phyloP scores from a whole-genome alignment of 2,113 vertebrate genomes.

The Chelonoidis abingdonii region DNA sequence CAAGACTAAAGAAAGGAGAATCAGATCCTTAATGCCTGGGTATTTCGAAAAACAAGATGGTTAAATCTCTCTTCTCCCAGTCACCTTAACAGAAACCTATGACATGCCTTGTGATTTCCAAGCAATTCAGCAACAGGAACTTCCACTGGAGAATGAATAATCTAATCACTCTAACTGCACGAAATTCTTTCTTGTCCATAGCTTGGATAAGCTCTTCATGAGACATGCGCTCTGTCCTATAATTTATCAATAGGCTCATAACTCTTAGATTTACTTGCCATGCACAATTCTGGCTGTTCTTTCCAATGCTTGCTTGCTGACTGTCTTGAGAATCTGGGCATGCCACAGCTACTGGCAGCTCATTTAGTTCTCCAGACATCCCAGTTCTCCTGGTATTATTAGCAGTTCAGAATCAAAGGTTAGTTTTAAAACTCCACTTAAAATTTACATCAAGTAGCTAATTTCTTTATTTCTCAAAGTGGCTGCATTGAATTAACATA shows the following conservation, averaged over 20 bases:
- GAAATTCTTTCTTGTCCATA: not conserved
- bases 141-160: not conserved
- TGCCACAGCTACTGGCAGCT: not conserved
- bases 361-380: not conserved
- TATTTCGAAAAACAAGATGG: constrained; percentile 9
- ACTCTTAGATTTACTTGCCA: not conserved
- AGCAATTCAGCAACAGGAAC: not conserved
- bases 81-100: constrained; percentile 41
- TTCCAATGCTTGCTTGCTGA: not conserved
- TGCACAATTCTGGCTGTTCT: not conserved
- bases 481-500: no score
- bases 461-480: constrained; percentile 53
- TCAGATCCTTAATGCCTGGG: not conserved
- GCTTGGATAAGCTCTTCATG: not conserved
- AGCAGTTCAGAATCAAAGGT: constrained; percentile 27
- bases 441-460: constrained; percentile 40
- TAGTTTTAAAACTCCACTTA: constrained; percentile 16
- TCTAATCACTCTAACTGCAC: not conserved
- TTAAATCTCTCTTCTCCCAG: not conserved
- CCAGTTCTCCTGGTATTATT: not conserved
- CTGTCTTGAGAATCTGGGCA: not conserved
- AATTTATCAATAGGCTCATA: not conserved
- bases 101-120: not conserved
- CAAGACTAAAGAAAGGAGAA: constrained; percentile 17
- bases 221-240: not conserved